Evolutionary conservation across 2,888 invertebrate genomes (phyloP).

Genomic region (Phortica magna): DNA sequence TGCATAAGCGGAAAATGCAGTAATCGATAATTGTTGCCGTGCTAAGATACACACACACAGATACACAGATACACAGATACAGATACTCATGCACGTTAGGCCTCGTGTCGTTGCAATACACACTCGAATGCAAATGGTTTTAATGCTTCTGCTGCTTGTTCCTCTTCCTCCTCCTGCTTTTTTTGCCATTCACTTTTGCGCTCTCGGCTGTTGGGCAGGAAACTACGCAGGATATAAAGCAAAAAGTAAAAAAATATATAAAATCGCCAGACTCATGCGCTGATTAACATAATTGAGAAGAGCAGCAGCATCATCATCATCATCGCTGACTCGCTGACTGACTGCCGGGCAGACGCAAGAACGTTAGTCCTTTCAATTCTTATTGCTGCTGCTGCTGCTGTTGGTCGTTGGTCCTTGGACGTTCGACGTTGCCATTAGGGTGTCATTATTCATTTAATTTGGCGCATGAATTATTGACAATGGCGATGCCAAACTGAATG

Average conservation of each 20-base stretch:
- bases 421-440: constrained; percentile 42
- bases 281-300: constrained; percentile 28
- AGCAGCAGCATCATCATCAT: background rate
- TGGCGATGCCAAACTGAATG: constrained; percentile 17
- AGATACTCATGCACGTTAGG: background rate
- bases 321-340: background rate
- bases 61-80: background rate
- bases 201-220: background rate
- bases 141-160: background rate
- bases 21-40: background rate
- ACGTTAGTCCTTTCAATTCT: constrained; percentile 9
- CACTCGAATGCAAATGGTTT: background rate
- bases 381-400: constrained; percentile 17
- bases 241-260: background rate
- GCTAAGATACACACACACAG: background rate
- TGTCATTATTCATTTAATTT: constrained; percentile 49
- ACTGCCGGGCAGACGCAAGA: background rate
- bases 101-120: background rate
- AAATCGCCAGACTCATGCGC: constrained; percentile 14
- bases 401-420: background rate
- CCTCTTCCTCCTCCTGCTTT: too few species aligned
- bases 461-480: constrained; percentile 43
- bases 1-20: background rate
- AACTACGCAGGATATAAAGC: background rate
- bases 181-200: background rate